Conservation (phyloP, 2,888 invertebrate species). For the Lepidonotus clava region DNA sequence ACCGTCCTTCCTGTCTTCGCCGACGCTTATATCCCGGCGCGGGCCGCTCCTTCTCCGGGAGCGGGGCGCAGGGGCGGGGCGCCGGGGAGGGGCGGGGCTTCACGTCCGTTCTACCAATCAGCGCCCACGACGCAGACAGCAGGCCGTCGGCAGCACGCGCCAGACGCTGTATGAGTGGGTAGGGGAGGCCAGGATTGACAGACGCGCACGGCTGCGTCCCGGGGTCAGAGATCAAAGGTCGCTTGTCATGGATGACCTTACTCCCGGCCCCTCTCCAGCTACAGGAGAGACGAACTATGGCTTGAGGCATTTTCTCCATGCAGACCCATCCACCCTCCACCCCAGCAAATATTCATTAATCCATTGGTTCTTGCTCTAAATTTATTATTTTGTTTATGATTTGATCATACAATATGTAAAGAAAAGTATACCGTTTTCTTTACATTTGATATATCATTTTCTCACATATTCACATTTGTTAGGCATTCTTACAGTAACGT, state of each 20-base stretch:
- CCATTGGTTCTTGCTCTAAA: too few species aligned
- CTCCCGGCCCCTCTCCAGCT: too few species aligned
- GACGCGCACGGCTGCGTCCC: not conserved
- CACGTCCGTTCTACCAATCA: not conserved
- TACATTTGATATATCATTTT: too few species aligned
- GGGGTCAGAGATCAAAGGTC: not conserved
- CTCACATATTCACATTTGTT: too few species aligned
- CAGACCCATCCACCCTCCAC: too few species aligned
- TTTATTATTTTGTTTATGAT: too few species aligned
- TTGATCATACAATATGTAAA: too few species aligned
- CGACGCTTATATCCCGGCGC: conserved; percentile 7
- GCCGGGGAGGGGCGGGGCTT: not conserved
- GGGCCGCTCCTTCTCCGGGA: not conserved
- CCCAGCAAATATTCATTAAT: too few species aligned
- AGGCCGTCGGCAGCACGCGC: conserved; percentile 11
- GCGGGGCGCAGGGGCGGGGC: not conserved
- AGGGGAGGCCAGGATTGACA: not conserved
- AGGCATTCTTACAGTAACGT: too few species aligned
- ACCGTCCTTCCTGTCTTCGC: conserved; percentile 6
- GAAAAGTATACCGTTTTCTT: too few species aligned
- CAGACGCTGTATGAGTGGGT: not conserved
- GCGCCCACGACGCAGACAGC: not conserved
- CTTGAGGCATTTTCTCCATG: too few species aligned
- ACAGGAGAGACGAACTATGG: too few species aligned
- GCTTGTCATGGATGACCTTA: not conserved